Conservation (phyloP, 2,113 vertebrate species). For the Corvus cornix region DNA sequence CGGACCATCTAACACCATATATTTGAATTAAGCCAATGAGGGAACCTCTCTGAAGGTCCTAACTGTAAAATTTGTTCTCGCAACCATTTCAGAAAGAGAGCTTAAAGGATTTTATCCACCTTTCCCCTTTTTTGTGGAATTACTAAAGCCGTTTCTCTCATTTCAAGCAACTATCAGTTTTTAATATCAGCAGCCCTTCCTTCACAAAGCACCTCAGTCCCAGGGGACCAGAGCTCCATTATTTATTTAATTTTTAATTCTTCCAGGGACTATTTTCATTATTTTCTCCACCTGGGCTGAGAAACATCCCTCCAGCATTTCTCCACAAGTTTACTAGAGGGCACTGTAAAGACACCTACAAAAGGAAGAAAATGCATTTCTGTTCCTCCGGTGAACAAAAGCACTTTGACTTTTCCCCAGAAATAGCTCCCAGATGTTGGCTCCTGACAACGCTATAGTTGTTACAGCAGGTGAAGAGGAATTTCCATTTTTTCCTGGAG, state of each 20-base stretch:
- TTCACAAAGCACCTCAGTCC: background rate
- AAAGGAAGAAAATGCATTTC: background rate
- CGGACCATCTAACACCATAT: background rate
- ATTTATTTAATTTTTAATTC: background rate
- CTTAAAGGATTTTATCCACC: background rate
- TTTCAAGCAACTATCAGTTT: background rate
- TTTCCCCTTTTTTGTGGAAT: background rate
- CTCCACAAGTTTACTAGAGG: conserved; percentile 48
- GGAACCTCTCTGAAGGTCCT: background rate
- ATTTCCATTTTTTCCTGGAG: background rate
- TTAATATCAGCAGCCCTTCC: background rate
- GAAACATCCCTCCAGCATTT: background rate
- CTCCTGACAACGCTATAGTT: background rate
- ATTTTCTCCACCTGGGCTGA: background rate
- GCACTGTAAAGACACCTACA: conserved; percentile 47
- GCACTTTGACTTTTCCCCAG: conserved; percentile 12
- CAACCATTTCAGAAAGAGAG: background rate
- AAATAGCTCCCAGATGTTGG: conserved; percentile 17
- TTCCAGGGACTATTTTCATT: background rate
- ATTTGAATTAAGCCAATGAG: background rate
- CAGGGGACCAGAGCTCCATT: background rate
- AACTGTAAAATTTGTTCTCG: background rate
- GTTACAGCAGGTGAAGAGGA: background rate
- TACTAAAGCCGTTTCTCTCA: background rate
- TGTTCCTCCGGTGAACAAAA: background rate